Percentiles rank a stretch among this genome's conserved stretches.
phyloP scores from a whole-genome alignment of 2,113 vertebrate species.

The Seriola rivoliana region DNA sequence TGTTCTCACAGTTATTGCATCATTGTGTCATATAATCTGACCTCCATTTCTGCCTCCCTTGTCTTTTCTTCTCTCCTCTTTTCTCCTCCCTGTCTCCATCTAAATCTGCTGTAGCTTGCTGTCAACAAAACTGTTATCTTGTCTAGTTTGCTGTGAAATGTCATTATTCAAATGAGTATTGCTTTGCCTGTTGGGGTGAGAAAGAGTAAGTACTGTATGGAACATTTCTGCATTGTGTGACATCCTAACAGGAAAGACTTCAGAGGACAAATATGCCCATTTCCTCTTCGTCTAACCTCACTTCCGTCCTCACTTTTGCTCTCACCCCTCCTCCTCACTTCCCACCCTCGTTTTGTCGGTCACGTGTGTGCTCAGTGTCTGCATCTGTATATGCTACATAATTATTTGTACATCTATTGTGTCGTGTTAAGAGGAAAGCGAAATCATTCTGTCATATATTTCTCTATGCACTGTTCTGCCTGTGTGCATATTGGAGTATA shows the following conservation, averaged over 20 bases:
- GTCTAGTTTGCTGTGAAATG: background rate
- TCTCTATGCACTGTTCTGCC: background rate
- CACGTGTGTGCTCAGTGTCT: background rate
- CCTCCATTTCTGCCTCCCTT: conserved; percentile 42
- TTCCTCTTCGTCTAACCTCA: conserved; percentile 67
- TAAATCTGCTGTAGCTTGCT: conserved; percentile 15
- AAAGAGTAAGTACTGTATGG: background rate
- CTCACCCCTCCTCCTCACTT: conserved; percentile 16
- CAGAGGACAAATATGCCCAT: conserved; percentile 58
- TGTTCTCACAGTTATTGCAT: conserved; percentile 70
- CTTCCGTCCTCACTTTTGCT: conserved; percentile 45
- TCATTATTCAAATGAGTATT: background rate
- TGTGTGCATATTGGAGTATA: background rate
- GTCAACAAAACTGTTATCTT: conserved; percentile 25
- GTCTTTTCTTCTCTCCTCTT: background rate
- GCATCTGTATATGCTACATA: background rate
- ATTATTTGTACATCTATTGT: background rate
- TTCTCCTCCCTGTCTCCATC: background rate
- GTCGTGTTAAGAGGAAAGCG: background rate
- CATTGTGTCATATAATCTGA: conserved; percentile 61
- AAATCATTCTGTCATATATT: background rate
- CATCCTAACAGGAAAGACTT: conserved; percentile 60
- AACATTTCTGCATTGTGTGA: conserved; percentile 54
- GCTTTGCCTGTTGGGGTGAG: background rate
- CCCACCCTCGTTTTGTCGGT: background rate